These are phyloP conservation scores for Dolichallabes microphthalmus DNA, from an alignment of 2,113 vertebrate species.

Conservation along the genomic window DNA sequence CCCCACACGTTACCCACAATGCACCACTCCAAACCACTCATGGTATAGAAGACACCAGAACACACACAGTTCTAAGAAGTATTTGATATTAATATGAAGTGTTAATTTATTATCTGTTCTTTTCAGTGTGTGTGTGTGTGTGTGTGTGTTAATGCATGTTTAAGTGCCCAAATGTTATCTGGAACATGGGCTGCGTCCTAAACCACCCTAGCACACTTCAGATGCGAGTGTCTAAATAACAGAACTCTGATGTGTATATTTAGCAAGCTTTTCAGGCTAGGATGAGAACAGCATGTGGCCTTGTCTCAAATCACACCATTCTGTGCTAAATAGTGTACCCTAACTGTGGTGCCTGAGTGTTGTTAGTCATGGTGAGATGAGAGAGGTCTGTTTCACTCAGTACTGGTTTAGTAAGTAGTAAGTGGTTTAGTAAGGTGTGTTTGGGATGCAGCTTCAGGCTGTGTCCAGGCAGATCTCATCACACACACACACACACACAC, in stretches of 20 bases:
- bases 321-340: neutral
- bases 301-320: neutral
- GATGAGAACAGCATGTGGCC: neutral
- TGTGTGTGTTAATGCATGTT: neutral
- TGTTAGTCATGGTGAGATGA: neutral
- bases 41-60: neutral
- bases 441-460: neutral
- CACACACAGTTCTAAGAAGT: neutral
- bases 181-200: neutral
- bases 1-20: conserved; percentile 27
- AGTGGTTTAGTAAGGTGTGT: neutral
- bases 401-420: neutral
- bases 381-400: neutral
- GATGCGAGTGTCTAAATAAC: neutral
- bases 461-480: neutral
- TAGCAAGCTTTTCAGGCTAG: neutral
- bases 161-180: neutral
- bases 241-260: neutral
- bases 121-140: conserved; percentile 28
- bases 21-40: neutral
- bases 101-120: neutral
- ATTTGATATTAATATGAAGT: neutral
- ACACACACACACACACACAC: neutral
- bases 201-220: neutral
- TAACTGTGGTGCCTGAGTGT: neutral